Percentiles rank a stretch among this genome's conserved stretches.
phyloP scores from a whole-genome alignment of 2,113 vertebrate genomes.

The Glaucomys volans region DNA sequence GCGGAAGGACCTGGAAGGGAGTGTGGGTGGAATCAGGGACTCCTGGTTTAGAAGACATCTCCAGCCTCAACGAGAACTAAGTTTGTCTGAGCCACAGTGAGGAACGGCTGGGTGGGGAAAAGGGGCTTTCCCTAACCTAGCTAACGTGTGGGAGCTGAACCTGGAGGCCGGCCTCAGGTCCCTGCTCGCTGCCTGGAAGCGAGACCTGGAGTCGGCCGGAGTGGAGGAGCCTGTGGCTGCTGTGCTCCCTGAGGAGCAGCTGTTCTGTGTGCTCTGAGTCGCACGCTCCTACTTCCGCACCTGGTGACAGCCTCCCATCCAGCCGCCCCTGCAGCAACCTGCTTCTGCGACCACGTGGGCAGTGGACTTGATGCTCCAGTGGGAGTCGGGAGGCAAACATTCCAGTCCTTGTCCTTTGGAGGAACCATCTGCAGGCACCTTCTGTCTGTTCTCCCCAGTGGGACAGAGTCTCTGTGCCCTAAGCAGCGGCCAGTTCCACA shows the following conservation, averaged over 20 bases:
- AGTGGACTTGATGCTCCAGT: background rate
- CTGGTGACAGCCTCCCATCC: background rate
- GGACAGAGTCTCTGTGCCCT: no score
- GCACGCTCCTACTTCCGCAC: background rate
- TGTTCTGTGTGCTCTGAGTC: background rate
- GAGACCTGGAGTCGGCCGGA: background rate
- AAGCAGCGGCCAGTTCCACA: background rate
- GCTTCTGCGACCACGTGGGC: background rate
- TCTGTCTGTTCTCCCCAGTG: no score
- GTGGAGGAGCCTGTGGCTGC: no score
- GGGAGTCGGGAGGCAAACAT: background rate
- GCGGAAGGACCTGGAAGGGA: background rate
- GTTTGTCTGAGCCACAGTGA: background rate
- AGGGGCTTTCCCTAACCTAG: no score
- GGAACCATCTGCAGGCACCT: background rate
- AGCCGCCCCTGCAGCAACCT: background rate
- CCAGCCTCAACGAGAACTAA: background rate
- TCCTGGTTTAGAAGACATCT: background rate
- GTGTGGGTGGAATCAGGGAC: background rate
- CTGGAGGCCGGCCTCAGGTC: no score
- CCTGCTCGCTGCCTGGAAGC: no score
- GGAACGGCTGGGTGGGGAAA: background rate
- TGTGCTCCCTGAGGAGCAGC: background rate
- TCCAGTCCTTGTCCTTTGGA: background rate
- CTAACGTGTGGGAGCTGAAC: no score